Percentiles rank a stretch among this genome's conserved stretches.
These are phyloP conservation scores for Vicugna pacos DNA, from an alignment of 2,113 vertebrate genomes.

Conservation along the genomic window DNA sequence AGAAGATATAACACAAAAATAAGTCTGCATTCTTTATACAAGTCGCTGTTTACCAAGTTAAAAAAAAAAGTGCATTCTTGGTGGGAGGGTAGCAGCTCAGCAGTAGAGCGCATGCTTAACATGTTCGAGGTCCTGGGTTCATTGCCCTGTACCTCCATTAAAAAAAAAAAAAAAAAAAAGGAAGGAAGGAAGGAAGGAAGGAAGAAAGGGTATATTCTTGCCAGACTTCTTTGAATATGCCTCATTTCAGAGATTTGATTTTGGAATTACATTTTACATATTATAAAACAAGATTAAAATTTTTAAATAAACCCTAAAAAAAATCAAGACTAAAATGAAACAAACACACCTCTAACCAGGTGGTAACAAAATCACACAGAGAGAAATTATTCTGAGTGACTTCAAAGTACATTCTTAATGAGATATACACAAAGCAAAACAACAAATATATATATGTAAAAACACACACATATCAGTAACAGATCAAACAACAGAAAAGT, in stretches of 20 bases:
- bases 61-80: background rate
- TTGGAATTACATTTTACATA: background rate
- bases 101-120: no score
- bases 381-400: background rate
- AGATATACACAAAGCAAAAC: background rate
- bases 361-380: background rate
- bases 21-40: background rate
- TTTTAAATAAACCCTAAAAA: background rate
- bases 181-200: no score
- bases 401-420: background rate
- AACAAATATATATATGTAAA: background rate
- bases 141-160: no score
- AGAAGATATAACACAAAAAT: background rate
- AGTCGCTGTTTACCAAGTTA: background rate
- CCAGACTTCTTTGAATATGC: background rate
- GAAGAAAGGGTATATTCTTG: background rate
- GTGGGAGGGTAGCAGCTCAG: no score
- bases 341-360: background rate
- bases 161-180: no score
- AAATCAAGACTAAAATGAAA: background rate
- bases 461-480: background rate
- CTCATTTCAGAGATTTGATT: background rate
- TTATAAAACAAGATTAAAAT: constrained; percentile 19
- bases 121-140: no score
- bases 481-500: background rate